These are phyloP conservation scores for Varanus salvator DNA, from an alignment of 2,113 vertebrate species.

Conservation along the genomic window DNA sequence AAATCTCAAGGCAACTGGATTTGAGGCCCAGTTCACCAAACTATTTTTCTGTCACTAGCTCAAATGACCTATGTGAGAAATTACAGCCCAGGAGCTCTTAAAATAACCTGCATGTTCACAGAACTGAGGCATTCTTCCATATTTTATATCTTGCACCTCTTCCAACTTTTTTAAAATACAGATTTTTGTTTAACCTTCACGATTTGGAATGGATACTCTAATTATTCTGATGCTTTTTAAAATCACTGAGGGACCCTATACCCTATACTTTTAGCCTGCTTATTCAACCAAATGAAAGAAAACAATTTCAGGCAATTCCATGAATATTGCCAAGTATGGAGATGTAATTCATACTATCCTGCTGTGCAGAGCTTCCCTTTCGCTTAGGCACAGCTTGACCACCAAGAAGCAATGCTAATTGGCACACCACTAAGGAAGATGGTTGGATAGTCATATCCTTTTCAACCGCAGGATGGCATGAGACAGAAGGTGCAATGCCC, in stretches of 20 bases:
- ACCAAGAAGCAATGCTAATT: not conserved
- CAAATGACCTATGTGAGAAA: not conserved
- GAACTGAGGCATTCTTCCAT: not conserved
- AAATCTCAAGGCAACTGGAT: not conserved
- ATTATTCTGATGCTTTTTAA: not conserved
- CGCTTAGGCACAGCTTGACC: no score
- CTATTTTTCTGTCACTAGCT: not conserved
- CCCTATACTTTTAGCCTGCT: not conserved
- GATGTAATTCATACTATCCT: not conserved
- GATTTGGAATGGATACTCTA: not conserved
- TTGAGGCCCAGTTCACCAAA: not conserved
- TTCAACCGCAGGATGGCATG: not conserved
- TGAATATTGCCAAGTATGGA: not conserved
- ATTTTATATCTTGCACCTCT: not conserved
- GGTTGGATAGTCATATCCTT: not conserved
- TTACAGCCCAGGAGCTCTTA: not conserved
- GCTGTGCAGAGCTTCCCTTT: not conserved
- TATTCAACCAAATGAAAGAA: not conserved
- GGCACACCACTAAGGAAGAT: no score
- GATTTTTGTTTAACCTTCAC: not conserved
- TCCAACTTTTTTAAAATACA: not conserved
- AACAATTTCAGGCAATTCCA: not conserved
- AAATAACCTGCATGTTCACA: not conserved
- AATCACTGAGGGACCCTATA: not conserved
- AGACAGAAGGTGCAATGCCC: not conserved